Base-by-base conservation (phyloP, 2,113 vertebrate species). In the Nesospiza acunhae region DNA sequence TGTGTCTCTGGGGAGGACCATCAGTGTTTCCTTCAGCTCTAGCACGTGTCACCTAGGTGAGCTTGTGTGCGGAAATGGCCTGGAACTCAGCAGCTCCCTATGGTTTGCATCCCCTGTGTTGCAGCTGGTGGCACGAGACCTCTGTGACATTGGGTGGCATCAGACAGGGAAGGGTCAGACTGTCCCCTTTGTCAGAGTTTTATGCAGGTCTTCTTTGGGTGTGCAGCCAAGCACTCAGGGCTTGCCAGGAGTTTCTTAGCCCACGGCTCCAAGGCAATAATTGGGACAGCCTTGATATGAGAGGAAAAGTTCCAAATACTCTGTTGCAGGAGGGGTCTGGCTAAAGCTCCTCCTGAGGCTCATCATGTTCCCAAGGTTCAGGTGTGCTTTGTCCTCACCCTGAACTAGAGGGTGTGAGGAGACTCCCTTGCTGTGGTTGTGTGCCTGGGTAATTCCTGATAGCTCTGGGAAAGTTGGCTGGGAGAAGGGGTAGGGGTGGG, bases 361-460 rank as follows among this genome's bases (percentile, higher is more conserved):
- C 3, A 0, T 47, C 1, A 0, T 41, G 13, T 62, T 89, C 41
- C 13, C 13, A 49, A 47, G 44, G 28, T 58, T 86, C 6, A 2
- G 17, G 2, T 31, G 44, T 30, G 44, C 73, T 30, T 66, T 87
- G n/a, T 62, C 64, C 37, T 91, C 28, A 16, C 37, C 6, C 26
- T 81, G 13, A 70, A 8, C 42, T 68, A 26, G 50, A 56, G 49
- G 16, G 26, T 72, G 21, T 39, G 44, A 59, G 47, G 35, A 72
- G 46, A 20, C 8, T 41, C 37, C 31, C 15, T 56, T 44, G 37
- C 52, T 67, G 39, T 8, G 44, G 5, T 22, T 5, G 0, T 59
- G 8, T 42, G 41, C 41, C 18, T 39, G 15, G 24, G 14, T 68
- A 28, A 26, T 37, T 80, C 55, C 55, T 50, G 35, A 18, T 12